Base-by-base conservation (phyloP, 2,113 vertebrate genomes). In the Motacilla alba region DNA sequence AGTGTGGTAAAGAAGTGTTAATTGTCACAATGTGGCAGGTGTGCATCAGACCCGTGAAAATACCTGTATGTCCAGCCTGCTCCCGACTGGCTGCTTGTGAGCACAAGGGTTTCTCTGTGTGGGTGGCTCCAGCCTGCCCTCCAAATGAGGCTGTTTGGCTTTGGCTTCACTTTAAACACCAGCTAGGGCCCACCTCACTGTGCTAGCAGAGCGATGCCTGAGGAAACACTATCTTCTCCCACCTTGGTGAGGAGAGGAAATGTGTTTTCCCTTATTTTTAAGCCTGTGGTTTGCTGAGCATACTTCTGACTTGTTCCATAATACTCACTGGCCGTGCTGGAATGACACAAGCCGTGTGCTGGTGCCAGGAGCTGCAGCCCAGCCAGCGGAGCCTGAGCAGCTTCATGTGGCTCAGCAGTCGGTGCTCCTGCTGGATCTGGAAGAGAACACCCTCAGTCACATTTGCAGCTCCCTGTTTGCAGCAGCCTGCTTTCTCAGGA, bases 231-330 rank as follows among this genome's bases (percentile, higher is more conserved):
- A 14, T 30, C 56, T 60, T 92, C 44, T 94, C 63, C 58, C 74
- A 96, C 94, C 90, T 95, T 89, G 56, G 60, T 2, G 5, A 92
- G 73, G 41, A 75, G 69, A 75, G 50, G 80, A 94, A 95, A 91
- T 82, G 49, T 94, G 73, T 88, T 95, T 96, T 74, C 47, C 86
- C 43, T 90, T 94, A 68, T 75, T 96, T 91, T 78, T 83, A 81
- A 95, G 77, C 83, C 55, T 94, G 93, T 82, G 96, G 95, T 94
- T 92, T 92, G 83, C 44, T 6, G 10, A 78, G 56, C 95, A 84
- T 92, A 53, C 35, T 72, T 96, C 60, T 87, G 83, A 44, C 80
- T 93, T 96, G 91, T 91, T 93, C 91, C 47, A 30, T 50, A 89
- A 82, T n/a, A 6, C 93, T 70, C 0, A 0, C 73, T 90, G 63